A percentile compares a stretch with the other conserved stretches of the same genome.
phyloP scores from a whole-genome alignment of 2,888 invertebrate species.

The Drosophila demipolita region DNA sequence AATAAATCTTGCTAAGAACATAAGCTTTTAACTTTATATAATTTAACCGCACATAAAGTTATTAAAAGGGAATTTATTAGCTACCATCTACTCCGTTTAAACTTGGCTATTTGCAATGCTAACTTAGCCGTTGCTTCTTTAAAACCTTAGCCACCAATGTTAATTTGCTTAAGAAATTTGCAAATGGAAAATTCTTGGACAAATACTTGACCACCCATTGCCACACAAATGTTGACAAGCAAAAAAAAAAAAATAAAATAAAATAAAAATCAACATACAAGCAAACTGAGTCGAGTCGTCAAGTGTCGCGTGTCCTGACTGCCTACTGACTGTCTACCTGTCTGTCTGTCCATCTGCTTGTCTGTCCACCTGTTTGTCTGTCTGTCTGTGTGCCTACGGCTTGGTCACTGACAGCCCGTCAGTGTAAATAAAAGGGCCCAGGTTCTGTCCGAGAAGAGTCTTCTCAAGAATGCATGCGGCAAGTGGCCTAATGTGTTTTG shows the following conservation, averaged over 20 bases:
- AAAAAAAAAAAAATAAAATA: constrained; percentile 1
- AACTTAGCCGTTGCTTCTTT: constrained; percentile 7
- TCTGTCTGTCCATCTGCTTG: constrained; percentile 12
- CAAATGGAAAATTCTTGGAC: constrained; percentile 58
- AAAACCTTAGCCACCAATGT: constrained; percentile 37
- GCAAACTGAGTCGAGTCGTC: constrained; percentile 33
- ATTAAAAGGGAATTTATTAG: constrained; percentile 5
- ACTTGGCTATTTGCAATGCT: background rate
- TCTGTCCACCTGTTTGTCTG: constrained; percentile 31
- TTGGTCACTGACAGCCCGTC: constrained; percentile 73
- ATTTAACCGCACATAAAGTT: background rate
- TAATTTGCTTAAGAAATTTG: constrained; percentile 73
- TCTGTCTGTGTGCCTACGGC: constrained; percentile 67
- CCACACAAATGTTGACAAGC: constrained; percentile 47
- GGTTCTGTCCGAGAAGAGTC: constrained; percentile 22
- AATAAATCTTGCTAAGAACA: background rate
- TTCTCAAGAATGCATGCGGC: constrained; percentile 60
- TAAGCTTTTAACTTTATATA: background rate
- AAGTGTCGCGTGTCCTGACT: constrained; percentile 74
- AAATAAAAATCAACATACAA: constrained; percentile 21
- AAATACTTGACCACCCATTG: constrained; percentile 54
- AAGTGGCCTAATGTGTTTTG: constrained; percentile 62
- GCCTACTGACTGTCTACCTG: constrained; percentile 35
- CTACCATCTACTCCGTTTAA: background rate
- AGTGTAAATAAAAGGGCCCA: constrained; percentile 69